phyloP scores from a whole-genome alignment of 2,797 vertebrate species.

The Alosa sapidissima region DNA sequence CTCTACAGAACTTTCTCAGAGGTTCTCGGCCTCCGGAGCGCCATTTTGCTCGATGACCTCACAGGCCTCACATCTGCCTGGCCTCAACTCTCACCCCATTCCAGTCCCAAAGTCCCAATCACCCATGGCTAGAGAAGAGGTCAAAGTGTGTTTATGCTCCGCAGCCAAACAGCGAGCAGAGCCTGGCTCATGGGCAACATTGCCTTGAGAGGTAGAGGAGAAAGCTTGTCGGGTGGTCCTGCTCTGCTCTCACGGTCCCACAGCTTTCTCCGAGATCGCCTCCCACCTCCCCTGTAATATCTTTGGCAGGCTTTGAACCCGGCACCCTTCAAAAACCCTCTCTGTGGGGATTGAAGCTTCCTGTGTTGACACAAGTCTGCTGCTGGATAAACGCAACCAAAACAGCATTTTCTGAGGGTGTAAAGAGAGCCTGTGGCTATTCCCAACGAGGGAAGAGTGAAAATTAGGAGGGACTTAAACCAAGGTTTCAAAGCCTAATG shows the following conservation, averaged over 20 bases:
- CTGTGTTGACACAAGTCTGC: slow-evolving; percentile 64
- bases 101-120: slow-evolving; percentile 42
- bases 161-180: slow-evolving; percentile 39
- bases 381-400: slow-evolving; percentile 50
- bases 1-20: not conserved
- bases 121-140: slow-evolving; percentile 35
- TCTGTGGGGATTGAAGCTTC: slow-evolving; percentile 64
- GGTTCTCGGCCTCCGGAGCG: not conserved
- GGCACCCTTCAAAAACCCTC: slow-evolving; percentile 38
- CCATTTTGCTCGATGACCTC: slow-evolving; percentile 11
- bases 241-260: slow-evolving; percentile 4
- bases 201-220: not conserved
- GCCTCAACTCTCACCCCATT: slow-evolving; percentile 45
- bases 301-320: slow-evolving; percentile 10
- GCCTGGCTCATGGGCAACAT: slow-evolving; percentile 33
- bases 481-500: not conserved
- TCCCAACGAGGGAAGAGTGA: not conserved
- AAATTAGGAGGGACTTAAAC: not conserved
- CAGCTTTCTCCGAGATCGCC: not conserved
- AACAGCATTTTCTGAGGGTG: not conserved
- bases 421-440: not conserved
- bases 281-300: slow-evolving; percentile 27
- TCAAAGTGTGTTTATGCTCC: slow-evolving; percentile 46
- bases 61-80: slow-evolving; percentile 49
- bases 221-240: slow-evolving; percentile 24